These are phyloP conservation scores for Hanleya hanleyi DNA, from an alignment of 2,888 invertebrate genomes.

Conservation along the genomic window DNA sequence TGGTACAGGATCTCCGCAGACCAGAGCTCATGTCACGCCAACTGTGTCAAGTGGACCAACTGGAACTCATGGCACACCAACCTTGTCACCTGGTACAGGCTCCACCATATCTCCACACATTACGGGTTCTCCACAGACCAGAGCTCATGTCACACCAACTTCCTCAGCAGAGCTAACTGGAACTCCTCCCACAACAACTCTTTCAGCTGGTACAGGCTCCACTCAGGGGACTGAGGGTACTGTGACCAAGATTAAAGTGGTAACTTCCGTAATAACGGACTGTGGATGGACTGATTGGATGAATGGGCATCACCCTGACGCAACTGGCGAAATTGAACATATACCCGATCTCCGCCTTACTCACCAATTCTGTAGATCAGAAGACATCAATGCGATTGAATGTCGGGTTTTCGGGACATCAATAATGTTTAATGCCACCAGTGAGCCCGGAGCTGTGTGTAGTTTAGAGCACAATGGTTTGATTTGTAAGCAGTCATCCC, in stretches of 20 bases:
- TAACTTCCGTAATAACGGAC: slow-evolving; percentile 43
- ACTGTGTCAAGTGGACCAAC: background rate
- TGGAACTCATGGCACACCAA: slow-evolving; percentile 31
- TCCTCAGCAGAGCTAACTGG: slow-evolving; percentile 26
- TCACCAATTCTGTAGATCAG: slow-evolving; percentile 49
- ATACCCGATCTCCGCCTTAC: slow-evolving; percentile 45
- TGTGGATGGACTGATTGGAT: slow-evolving; percentile 89
- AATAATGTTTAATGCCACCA: slow-evolving; percentile 14
- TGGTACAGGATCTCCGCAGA: too few relatives aligned
- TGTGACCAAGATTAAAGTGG: background rate
- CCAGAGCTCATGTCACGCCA: too few relatives aligned
- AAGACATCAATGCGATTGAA: slow-evolving; percentile 57
- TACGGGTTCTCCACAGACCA: too few relatives aligned
- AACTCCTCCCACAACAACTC: background rate
- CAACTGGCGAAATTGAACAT: slow-evolving; percentile 63
- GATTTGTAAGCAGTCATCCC: slow-evolving; percentile 27
- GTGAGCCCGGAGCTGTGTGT: slow-evolving; percentile 31
- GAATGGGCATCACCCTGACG: slow-evolving; percentile 74
- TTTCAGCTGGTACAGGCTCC: too few relatives aligned
- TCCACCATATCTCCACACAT: too few relatives aligned
- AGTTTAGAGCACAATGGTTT: slow-evolving; percentile 36
- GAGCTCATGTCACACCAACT: too few relatives aligned
- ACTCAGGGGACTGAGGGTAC: slow-evolving; percentile 21
- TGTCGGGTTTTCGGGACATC: slow-evolving; percentile 46
- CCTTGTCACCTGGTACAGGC: slow-evolving; percentile 28